A percentile compares a stretch with the other conserved stretches of the same genome.
Evolutionary conservation across 2,888 invertebrate species (phyloP).

Genomic region (Drosophila acutilabella): DNA sequence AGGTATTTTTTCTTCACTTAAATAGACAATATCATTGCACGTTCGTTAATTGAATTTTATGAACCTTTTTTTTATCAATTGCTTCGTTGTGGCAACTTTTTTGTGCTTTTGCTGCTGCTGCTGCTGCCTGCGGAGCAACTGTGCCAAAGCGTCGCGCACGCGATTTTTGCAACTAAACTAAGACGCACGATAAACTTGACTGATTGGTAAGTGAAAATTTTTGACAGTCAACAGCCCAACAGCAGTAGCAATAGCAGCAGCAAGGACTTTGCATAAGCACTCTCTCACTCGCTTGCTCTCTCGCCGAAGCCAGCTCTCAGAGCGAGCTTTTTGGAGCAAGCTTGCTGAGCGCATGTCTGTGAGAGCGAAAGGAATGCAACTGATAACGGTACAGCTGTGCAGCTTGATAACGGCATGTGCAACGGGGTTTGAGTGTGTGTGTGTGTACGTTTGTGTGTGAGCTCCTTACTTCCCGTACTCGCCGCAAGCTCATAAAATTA

Average conservation of each 20-base stretch:
- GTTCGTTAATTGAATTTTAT: conserved; percentile 27
- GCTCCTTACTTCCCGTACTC: conserved; percentile 14
- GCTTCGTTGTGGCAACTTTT: conserved; percentile 45
- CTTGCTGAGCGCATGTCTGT: conserved; percentile 60
- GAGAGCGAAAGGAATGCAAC: conserved; percentile 36
- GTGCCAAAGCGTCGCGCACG: conserved; percentile 42
- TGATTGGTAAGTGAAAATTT: conserved; percentile 76
- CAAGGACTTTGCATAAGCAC: conserved; percentile 61
- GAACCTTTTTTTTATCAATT: conserved; percentile 34
- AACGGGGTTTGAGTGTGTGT: conserved; percentile 12
- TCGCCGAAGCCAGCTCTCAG: neutral
- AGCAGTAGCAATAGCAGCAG: conserved; percentile 47
- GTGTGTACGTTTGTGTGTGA: conserved; percentile 18
- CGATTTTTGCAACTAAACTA: conserved; percentile 65
- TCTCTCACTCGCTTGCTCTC: conserved; percentile 7
- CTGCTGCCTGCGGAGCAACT: conserved; percentile 44
- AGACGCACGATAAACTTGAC: conserved; percentile 79
- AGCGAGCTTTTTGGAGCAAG: conserved; percentile 55
- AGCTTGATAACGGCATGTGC: conserved; percentile 65
- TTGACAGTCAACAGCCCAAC: conserved; percentile 69
- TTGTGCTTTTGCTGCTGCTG: conserved; percentile 33
- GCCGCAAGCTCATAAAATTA: conserved; percentile 69
- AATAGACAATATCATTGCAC: conserved; percentile 8
- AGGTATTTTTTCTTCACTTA: neutral
- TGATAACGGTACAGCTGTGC: conserved; percentile 75